These are phyloP conservation scores for Acromyrmex echinatior DNA, from an alignment of 1,140 invertebrate genomes.

Conservation along the genomic window DNA sequence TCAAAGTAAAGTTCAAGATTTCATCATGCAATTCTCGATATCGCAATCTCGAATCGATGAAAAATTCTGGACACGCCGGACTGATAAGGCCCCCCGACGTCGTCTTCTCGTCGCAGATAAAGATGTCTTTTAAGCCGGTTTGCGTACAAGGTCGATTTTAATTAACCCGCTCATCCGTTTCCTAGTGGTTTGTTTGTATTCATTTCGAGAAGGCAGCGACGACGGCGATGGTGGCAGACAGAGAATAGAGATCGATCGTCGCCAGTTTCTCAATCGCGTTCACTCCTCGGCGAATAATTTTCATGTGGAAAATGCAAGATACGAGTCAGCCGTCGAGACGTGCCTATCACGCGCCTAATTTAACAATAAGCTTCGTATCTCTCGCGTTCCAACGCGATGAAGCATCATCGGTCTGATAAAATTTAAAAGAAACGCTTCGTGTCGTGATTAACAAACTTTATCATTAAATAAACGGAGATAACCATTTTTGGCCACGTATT, in stretches of 20 bases:
- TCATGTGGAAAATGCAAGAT: conserved; percentile 25
- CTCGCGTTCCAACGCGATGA: conserved; percentile 9
- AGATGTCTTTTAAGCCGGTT: conserved; percentile 52
- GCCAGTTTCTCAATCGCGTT: conserved; percentile 11
- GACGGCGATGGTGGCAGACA: neutral
- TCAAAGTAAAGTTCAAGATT: conserved; percentile 32
- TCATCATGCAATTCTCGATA: conserved; percentile 59
- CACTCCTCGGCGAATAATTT: neutral
- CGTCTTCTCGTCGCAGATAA: conserved; percentile 45
- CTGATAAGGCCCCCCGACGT: conserved; percentile 29
- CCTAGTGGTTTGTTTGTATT: conserved; percentile 40
- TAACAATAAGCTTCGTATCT: conserved; percentile 8
- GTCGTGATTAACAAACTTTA: neutral
- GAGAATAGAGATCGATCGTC: conserved; percentile 32
- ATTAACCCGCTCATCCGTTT: conserved; percentile 48
- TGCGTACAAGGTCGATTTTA: conserved; percentile 53
- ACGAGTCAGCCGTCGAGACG: neutral
- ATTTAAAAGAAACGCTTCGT: neutral
- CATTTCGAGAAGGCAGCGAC: neutral
- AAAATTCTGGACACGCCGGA: conserved; percentile 31
- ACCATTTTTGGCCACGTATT: conserved; percentile 14
- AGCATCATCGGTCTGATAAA: neutral
- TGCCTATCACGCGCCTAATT: neutral
- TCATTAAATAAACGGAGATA: neutral
- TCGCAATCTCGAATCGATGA: conserved; percentile 62